A percentile compares a stretch with the other conserved stretches of the same genome.
Evolutionary conservation across 2,888 invertebrate genomes (phyloP).

Genomic region (Oxycera nigricornis): DNA sequence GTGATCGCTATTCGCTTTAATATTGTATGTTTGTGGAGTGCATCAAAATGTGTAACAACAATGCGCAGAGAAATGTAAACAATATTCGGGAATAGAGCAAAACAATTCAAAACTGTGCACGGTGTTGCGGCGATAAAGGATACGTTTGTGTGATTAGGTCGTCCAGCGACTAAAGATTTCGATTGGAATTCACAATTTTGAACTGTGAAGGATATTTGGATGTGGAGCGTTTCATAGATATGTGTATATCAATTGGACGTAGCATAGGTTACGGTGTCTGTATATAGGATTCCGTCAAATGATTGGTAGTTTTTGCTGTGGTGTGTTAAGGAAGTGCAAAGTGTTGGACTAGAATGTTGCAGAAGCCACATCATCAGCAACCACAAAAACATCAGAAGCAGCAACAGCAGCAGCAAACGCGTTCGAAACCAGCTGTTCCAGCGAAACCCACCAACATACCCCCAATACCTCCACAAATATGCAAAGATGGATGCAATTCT

Average conservation of each 20-base stretch:
- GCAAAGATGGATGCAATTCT: background rate
- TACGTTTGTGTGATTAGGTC: no score
- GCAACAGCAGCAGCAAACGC: conserved; percentile 7
- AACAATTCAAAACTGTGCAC: no score
- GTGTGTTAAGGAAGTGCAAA: background rate
- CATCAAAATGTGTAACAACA: no score
- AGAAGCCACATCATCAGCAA: conserved; percentile 18
- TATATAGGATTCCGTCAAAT: no score
- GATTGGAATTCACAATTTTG: no score
- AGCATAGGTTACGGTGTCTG: no score
- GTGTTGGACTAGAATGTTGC: conserved; percentile 26
- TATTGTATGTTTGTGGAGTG: background rate
- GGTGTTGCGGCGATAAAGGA: no score
- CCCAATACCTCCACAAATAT: conserved; percentile 52
- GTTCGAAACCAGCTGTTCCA: conserved; percentile 60
- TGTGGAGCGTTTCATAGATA: no score
- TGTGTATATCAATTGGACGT: no score
- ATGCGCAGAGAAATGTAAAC: conserved; percentile 29
- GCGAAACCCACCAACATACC: conserved; percentile 62
- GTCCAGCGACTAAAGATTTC: no score
- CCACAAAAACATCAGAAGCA: conserved; percentile 54
- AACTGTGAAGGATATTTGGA: no score
- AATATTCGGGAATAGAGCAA: background rate
- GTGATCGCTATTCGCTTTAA: no score
- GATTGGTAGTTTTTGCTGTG: background rate